Evolutionary conservation across 2,888 invertebrate species (phyloP).

Genomic region (Clistopyga incitator): DNA sequence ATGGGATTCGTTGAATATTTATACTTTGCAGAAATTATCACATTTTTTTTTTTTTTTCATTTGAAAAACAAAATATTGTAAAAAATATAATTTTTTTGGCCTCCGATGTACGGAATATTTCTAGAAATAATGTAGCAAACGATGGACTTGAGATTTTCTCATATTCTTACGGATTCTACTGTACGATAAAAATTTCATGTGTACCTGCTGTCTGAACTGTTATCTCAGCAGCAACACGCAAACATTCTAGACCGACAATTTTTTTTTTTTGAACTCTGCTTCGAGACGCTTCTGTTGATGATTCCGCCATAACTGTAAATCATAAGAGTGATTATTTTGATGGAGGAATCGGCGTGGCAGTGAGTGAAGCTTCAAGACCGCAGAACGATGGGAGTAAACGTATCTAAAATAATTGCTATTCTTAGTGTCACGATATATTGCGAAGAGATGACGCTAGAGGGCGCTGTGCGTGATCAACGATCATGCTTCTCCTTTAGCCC

Average conservation of each 20-base stretch:
- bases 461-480: not conserved
- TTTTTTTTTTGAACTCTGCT: no score
- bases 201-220: not conserved
- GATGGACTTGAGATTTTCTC: not conserved
- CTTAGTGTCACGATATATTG: not conserved
- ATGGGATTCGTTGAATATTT: no score
- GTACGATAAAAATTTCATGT: not conserved
- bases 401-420: slow-evolving; percentile 5
- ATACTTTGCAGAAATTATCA: no score
- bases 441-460: not conserved
- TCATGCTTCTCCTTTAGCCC: slow-evolving; percentile 15
- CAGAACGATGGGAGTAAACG: not conserved
- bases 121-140: not conserved
- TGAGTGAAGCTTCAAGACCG: not conserved
- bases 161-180: not conserved
- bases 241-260: not conserved
- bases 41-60: no score
- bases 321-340: slow-evolving; percentile 7
- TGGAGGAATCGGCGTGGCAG: not conserved
- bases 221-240: slow-evolving; percentile 7
- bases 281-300: no score
- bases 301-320: slow-evolving; percentile 5
- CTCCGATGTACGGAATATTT: not conserved
- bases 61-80: no score
- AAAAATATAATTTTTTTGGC: no score